Base-by-base conservation (phyloP, 1,140 invertebrate genomes). In the Anoplolepis gracilipes region DNA sequence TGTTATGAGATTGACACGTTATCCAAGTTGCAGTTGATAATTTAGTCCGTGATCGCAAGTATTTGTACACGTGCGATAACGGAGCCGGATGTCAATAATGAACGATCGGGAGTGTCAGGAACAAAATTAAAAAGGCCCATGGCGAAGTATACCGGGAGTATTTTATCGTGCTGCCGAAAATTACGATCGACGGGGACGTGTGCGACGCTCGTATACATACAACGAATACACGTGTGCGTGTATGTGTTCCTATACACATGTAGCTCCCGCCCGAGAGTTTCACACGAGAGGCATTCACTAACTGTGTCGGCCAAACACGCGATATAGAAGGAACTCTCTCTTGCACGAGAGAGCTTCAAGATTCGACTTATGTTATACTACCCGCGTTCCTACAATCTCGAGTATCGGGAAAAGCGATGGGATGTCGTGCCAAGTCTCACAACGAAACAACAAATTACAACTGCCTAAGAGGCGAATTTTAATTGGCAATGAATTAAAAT, bases 201-300 rank as follows among this genome's bases (percentile, higher is more conserved):
- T 36, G 59, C 64, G 7, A 6, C 22, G 28, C 49, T 39, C n/a
- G 39, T 19, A 39, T 28, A 22, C 11, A 22, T 11, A 0, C 19
- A 7, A n/a, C n/a, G 53, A 5, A n/a, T 62, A 30, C 28, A 30
- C 28, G 28, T 30, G 28, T 30, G 28, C 6, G 25, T 62, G 10
- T 30, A 10, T 49, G 2, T 10, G 46, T 49, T 2, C 2, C 6
- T 11, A 22, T 22, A 36, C 55, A 16, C 53, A 13, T 69, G 46
- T 28, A 55, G 25, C 72, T 72, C 65, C 64, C 10, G 84, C 30
- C 79, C 79, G 79, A 86, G 79, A 86, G 86, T 61, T 87, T 86
- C 57, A 49, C 46, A 49, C 46, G 46, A 49, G 33, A 65, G 22
- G 22, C 22, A 13, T 49, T 19, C 46, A 28, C 36, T 57, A 76